Evolutionary conservation across 2,797 vertebrate species (phyloP).

Genomic region (Anguilla anguilla): DNA sequence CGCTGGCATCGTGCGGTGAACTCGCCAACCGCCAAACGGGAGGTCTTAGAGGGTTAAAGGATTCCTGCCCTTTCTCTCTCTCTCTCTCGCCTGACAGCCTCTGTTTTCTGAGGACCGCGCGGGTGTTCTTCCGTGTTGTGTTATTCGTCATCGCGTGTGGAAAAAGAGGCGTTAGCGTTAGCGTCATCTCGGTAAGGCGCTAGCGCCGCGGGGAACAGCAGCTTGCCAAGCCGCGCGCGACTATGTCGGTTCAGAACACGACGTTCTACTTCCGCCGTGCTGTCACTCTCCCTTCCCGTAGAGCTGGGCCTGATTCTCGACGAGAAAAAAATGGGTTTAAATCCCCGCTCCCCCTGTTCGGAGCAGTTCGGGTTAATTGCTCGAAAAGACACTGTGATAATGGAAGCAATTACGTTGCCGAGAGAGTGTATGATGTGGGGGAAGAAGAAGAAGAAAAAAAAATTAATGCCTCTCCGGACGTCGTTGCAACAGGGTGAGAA

Average conservation of each 20-base stretch:
- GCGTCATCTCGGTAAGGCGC: not conserved
- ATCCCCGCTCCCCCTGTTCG: not conserved
- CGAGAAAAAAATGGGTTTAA: not conserved
- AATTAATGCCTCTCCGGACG: not conserved
- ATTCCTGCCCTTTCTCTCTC: not conserved
- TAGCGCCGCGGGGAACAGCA: not conserved
- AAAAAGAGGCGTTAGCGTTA: not conserved
- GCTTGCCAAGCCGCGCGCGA: not conserved
- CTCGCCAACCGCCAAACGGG: not conserved
- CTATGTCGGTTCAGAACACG: not conserved
- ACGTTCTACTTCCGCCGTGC: not conserved
- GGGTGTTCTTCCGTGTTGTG: not conserved
- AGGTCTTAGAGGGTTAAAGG: not conserved
- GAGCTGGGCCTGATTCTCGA: not conserved
- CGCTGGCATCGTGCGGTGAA: not conserved
- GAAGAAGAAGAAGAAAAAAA: not conserved
- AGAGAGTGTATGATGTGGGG: no score
- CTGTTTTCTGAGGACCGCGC: not conserved
- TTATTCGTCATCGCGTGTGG: not conserved
- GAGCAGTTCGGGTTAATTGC: not conserved
- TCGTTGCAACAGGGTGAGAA: not conserved
- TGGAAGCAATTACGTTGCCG: not conserved
- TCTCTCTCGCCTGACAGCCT: not conserved
- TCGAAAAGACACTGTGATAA: not conserved
- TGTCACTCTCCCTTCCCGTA: not conserved